These are phyloP conservation scores for Lucilia sericata DNA, from an alignment of 1,140 invertebrate species.

Conservation along the genomic window DNA sequence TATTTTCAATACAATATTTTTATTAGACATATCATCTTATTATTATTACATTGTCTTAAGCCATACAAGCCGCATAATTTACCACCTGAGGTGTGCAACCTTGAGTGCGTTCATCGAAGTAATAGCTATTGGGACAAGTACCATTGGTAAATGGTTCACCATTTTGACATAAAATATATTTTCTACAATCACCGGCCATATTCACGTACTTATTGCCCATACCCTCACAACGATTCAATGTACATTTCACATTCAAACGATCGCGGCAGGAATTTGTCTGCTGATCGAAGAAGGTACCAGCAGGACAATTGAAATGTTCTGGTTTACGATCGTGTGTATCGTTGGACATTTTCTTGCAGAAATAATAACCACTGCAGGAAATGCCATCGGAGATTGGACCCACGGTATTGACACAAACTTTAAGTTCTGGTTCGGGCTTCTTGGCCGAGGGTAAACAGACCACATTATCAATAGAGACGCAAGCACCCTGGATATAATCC, in stretches of 20 bases:
- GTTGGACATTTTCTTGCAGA: conserved; percentile 51
- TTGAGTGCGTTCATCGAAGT: conserved; percentile 62
- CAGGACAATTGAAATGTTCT: conserved; percentile 52
- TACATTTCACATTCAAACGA: conserved; percentile 60
- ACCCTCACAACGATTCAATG: conserved; percentile 58
- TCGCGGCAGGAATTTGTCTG: conserved; percentile 62
- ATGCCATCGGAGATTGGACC: conserved; percentile 58
- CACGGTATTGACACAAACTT: conserved; percentile 51
- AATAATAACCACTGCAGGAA: conserved; percentile 62
- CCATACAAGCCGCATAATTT: conserved; percentile 58
- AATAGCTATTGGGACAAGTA: conserved; percentile 55
- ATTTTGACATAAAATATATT: conserved; percentile 55
- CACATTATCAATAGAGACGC: conserved; percentile 51
- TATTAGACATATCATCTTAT: background rate
- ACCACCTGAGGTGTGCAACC: conserved; percentile 58
- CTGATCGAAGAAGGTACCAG: conserved; percentile 58
- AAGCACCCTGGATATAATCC: conserved; percentile 53
- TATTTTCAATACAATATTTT: background rate
- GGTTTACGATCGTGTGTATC: conserved; percentile 59
- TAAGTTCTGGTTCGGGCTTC: conserved; percentile 58
- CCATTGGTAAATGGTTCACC: conserved; percentile 50
- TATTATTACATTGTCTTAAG: conserved; percentile 25
- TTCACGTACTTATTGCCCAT: conserved; percentile 57
- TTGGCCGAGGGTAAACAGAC: conserved; percentile 53
- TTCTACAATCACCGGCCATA: conserved; percentile 56